Evolutionary conservation across 2,888 invertebrate species (phyloP), one percentile per base, ranked within the genome.

Genomic region (Apodemia mormo): DNA sequence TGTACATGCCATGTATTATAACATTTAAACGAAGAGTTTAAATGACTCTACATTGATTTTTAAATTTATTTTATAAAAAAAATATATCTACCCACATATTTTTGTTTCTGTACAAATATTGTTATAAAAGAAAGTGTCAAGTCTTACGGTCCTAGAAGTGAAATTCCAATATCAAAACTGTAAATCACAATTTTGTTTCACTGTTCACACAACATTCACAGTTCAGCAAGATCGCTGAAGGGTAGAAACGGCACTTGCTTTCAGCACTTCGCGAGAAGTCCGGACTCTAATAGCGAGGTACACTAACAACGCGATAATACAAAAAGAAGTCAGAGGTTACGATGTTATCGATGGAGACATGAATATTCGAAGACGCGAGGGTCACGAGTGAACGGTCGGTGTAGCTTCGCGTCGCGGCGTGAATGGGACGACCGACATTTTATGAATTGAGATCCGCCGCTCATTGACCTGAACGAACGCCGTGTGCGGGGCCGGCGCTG

Each of bases 291-390:
- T 80, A 81, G 85, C 84, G 82, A 85, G 82, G 87, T 83, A 86
- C 92, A 89, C 90, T 85, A 83, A 89, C 88, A 87, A 87, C 87
- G 85, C 89, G 90, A 92, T 92, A 88, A 89, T 88, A 90, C 86
- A 89, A 88, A 90, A 90, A 88, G 89, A 87, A 90, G 92, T 92
- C 91, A 91, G 87, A 90, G 92, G 92, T 92, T 89, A 92, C 84
- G 90, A 88, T 89, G 90, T 90, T 92, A 92, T 92, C 92, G 91
- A 88, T 84, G 89, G 88, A 91, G 90, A 90, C 92, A 93, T 92
- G 92, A 90, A 92, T 92, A 92, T 92, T 89, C 89, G 89, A 89
- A 91, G 92, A 90, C 89, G 92, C 91, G 90, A 91, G 92, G 92
- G 90, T 92, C 92, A 90, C 91, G 92, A 92, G 90, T 91, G 92